Conservation (phyloP, 2,888 invertebrate genomes). For the Agriotes lineatus region DNA sequence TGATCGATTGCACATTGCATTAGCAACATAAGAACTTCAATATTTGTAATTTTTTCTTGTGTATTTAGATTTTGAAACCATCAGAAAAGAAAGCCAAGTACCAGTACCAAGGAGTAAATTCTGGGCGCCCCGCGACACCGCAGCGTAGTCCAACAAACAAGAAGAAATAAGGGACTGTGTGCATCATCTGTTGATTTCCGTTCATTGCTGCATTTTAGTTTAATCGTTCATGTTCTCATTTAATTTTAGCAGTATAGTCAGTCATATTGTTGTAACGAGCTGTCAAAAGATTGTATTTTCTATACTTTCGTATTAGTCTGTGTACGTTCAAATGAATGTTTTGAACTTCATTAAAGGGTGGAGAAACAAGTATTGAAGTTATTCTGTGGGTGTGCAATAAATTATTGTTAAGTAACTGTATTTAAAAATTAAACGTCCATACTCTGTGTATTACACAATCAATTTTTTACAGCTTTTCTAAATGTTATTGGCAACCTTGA, state of each 20-base stretch:
- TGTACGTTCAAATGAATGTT: constrained; percentile 25
- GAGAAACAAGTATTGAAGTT: background rate
- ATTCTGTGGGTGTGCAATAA: constrained; percentile 14
- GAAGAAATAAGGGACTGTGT: constrained; percentile 72
- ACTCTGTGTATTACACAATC: no score
- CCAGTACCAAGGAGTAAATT: constrained; percentile 92
- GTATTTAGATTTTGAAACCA: constrained; percentile 93
- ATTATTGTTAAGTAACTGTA: background rate
- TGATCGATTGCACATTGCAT: no score
- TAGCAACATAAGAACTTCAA: no score
- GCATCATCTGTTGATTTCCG: constrained; percentile 34
- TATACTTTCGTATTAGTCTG: constrained; percentile 5
- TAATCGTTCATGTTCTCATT: constrained; percentile 40
- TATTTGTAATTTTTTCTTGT: background rate
- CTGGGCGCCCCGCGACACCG: constrained; percentile 87
- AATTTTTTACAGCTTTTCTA: no score
- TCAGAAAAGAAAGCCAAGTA: constrained; percentile 99
- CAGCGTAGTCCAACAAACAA: constrained; percentile 81
- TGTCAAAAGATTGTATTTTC: constrained; percentile 32
- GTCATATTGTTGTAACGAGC: constrained; percentile 35
- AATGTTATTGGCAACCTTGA: constrained; percentile 1
- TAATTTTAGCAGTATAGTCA: constrained; percentile 38
- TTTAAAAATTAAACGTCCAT: background rate
- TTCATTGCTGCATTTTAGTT: constrained; percentile 40
- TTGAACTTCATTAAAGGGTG: no score